These are phyloP conservation scores for Epiblema foenella DNA, from an alignment of 2,888 invertebrate species.

Conservation along the genomic window DNA sequence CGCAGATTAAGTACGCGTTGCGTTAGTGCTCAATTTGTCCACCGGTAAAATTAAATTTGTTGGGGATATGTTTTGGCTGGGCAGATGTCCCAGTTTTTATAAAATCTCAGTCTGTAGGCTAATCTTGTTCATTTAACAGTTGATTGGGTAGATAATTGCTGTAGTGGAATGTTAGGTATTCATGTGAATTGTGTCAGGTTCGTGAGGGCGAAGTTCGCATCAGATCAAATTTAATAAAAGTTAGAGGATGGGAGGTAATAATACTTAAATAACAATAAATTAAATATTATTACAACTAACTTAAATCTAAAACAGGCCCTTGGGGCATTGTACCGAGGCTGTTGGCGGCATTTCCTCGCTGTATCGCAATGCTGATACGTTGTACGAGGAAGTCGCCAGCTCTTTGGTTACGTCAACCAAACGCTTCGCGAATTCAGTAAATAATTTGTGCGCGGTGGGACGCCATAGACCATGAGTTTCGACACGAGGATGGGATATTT, in stretches of 20 bases:
- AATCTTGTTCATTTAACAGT: slow-evolving; percentile 57
- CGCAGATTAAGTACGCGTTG: background rate
- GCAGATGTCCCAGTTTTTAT: slow-evolving; percentile 64
- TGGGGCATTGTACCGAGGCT: no score
- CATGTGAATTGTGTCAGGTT: slow-evolving; percentile 65
- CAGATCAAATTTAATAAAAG: background rate
- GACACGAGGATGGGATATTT: no score
- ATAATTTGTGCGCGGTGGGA: no score
- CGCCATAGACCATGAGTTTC: no score
- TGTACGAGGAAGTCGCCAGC: no score
- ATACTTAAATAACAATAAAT: no score
- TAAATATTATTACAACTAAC: no score
- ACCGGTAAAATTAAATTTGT: slow-evolving; percentile 13
- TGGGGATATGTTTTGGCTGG: slow-evolving; percentile 48
- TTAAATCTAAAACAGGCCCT: no score
- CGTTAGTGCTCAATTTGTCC: slow-evolving; percentile 1
- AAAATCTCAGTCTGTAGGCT: slow-evolving; percentile 67
- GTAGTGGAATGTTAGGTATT: slow-evolving; percentile 56
- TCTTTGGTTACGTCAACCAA: no score
- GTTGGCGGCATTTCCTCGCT: no score
- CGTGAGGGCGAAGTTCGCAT: background rate
- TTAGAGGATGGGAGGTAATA: background rate
- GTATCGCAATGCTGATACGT: no score
- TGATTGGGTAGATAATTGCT: slow-evolving; percentile 63
- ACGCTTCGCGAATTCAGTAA: no score